These are phyloP conservation scores for Temnothorax curvispinosus DNA, from an alignment of 1,140 invertebrate species.

Conservation along the genomic window DNA sequence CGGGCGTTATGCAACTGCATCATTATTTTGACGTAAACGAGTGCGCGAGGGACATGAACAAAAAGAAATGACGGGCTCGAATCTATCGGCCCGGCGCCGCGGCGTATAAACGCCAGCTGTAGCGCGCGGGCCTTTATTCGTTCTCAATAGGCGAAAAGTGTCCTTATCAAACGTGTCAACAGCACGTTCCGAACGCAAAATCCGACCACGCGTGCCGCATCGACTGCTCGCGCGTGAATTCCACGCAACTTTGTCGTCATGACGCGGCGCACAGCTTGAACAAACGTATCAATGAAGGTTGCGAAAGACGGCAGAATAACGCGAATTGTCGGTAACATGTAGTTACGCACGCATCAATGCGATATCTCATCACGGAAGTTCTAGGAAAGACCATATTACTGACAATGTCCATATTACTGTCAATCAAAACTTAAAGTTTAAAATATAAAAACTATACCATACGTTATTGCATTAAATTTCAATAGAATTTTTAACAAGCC, in stretches of 20 bases:
- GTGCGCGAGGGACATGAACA: neutral
- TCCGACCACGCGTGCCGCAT: neutral
- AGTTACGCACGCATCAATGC: neutral
- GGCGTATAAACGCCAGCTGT: conserved; percentile 33
- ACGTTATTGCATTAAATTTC: neutral
- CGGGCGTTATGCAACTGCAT: conserved; percentile 16
- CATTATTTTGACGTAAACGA: conserved; percentile 49
- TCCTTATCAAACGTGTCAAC: conserved; percentile 47
- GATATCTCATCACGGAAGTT: neutral
- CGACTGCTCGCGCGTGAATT: neutral
- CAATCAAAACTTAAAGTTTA: neutral
- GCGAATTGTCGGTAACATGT: neutral
- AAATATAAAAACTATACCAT: neutral
- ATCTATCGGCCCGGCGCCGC: conserved; percentile 33
- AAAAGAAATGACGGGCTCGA: conserved; percentile 28
- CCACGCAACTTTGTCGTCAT: neutral
- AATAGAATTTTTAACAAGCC: neutral
- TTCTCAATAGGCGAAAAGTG: conserved; percentile 44
- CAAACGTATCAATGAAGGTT: neutral
- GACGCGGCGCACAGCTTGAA: neutral
- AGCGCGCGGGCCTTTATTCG: conserved; percentile 28
- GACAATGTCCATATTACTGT: neutral
- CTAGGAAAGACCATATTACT: neutral
- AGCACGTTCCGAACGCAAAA: conserved; percentile 7
- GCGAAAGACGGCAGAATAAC: neutral